Percentiles rank a stretch among this genome's conserved stretches.
phyloP scores from a whole-genome alignment of 2,797 vertebrate genomes.

The Mycteria americana region DNA sequence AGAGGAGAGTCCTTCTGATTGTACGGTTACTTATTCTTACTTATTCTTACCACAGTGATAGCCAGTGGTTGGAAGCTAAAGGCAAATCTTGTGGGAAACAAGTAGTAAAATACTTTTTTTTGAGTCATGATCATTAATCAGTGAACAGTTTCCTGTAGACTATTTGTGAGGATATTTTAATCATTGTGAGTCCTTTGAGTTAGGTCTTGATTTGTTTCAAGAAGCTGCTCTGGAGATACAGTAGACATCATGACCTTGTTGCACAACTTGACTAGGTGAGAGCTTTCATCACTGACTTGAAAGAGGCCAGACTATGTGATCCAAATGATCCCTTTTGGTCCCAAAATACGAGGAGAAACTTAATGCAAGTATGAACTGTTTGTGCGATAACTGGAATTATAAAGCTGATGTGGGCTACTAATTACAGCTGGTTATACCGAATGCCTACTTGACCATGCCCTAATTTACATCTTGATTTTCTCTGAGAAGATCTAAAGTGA shows the following conservation, averaged over 20 bases:
- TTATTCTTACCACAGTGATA: not conserved
- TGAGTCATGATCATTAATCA: not conserved
- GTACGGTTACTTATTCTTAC: not conserved
- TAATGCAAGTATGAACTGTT: not conserved
- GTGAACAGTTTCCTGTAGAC: not conserved
- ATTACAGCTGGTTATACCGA: not conserved
- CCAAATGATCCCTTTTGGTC: not conserved
- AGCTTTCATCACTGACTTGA: not conserved
- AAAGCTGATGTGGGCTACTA: not conserved
- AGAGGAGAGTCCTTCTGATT: not conserved
- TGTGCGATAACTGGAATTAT: not conserved
- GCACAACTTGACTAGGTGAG: not conserved
- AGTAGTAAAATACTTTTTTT: not conserved
- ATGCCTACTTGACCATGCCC: not conserved
- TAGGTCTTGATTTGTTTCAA: not conserved
- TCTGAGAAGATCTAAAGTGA: not conserved
- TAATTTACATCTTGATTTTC: slow-evolving; percentile 17
- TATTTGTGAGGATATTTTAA: not conserved
- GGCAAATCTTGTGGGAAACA: not conserved
- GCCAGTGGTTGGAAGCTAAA: not conserved
- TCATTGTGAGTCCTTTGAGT: not conserved
- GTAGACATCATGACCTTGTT: not conserved
- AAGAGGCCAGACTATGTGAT: not conserved
- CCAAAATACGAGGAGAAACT: not conserved
- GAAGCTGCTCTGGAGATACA: not conserved